Evolutionary conservation across 2,888 invertebrate species (phyloP).

Genomic region (Polyommatus iphigenia): DNA sequence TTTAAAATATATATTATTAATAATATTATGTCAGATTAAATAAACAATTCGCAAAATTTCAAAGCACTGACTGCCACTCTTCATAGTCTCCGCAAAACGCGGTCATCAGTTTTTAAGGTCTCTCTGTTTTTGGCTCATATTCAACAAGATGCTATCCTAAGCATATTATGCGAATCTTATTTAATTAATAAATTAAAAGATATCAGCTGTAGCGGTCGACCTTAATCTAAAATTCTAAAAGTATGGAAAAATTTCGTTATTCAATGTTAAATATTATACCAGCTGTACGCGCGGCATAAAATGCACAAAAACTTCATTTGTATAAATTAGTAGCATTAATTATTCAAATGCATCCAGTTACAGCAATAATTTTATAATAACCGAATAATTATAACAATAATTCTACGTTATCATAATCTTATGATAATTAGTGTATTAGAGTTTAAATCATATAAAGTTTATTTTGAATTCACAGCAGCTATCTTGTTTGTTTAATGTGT

Average conservation of each 20-base stretch:
- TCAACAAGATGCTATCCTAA: too few species aligned
- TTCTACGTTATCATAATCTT: slow-evolving; percentile 12
- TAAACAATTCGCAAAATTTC: too few species aligned
- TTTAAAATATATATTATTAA: too few species aligned
- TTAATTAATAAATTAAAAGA: too few species aligned
- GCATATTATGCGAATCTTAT: too few species aligned
- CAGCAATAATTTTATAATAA: slow-evolving; percentile 6
- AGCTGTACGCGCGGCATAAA: not conserved
- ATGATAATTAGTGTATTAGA: not conserved
- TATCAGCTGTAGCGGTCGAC: too few species aligned
- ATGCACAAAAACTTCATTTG: slow-evolving; percentile 2
- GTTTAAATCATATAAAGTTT: slow-evolving; percentile 11
- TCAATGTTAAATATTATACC: not conserved
- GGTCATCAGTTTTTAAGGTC: too few species aligned
- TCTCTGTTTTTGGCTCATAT: too few species aligned
- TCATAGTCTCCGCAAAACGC: too few species aligned
- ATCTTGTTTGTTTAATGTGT: slow-evolving; percentile 1
- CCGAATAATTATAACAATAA: slow-evolving; percentile 15
- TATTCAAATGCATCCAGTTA: not conserved
- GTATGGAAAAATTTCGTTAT: not conserved
- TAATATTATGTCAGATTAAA: too few species aligned
- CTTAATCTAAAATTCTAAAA: too few species aligned
- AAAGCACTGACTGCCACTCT: too few species aligned
- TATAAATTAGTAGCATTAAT: slow-evolving; percentile 14
- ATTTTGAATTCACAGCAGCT: slow-evolving; percentile 14